These are phyloP conservation scores for Trachops cirrhosus DNA, from an alignment of 2,797 vertebrate genomes.

Conservation along the genomic window DNA sequence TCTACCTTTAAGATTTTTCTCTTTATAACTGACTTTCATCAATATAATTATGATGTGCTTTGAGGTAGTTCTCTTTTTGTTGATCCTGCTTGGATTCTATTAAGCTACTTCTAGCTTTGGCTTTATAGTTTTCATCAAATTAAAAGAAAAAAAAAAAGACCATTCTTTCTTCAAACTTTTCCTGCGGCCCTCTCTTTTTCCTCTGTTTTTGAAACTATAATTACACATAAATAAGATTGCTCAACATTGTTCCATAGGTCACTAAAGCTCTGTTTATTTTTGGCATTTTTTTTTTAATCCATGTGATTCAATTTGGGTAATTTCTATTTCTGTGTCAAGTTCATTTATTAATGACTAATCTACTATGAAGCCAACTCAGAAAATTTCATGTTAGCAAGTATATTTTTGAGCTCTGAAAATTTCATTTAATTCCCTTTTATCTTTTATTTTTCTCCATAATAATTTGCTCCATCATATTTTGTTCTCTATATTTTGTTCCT, in stretches of 20 bases:
- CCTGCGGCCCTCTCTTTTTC: background rate
- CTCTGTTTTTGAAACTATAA: background rate
- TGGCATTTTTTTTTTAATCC: background rate
- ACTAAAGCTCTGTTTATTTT: background rate
- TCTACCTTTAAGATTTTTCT: background rate
- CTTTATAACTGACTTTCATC: background rate
- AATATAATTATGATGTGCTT: background rate
- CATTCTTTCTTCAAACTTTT: background rate
- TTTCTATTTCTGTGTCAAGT: background rate
- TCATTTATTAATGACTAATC: background rate
- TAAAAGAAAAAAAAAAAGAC: background rate
- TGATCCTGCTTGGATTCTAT: background rate
- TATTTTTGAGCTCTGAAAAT: constrained; percentile 1
- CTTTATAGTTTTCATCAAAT: background rate
- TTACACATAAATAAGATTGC: background rate
- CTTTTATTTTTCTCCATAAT: background rate
- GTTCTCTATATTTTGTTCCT: too few species aligned
- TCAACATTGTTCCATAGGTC: background rate
- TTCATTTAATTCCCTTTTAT: background rate
- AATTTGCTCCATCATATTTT: too few species aligned
- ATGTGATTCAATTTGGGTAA: background rate
- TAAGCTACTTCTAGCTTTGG: background rate
- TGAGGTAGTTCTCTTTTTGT: background rate
- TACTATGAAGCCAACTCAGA: background rate
- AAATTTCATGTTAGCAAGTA: background rate